phyloP scores from a whole-genome alignment of 2,797 vertebrate genomes.

The Miichthys miiuy region DNA sequence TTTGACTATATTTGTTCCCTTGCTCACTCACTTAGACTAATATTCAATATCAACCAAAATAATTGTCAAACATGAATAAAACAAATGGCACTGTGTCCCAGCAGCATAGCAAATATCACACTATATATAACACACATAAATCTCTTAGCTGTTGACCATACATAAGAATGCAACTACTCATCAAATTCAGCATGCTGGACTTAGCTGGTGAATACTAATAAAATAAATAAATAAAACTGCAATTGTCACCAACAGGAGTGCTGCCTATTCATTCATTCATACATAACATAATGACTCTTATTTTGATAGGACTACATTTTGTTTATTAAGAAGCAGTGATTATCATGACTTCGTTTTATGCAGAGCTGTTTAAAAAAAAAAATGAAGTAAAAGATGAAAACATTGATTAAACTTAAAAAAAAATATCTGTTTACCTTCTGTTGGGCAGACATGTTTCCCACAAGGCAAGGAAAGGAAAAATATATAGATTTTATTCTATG shows the following conservation, averaged over 20 bases:
- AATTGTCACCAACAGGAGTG: slow-evolving; percentile 9
- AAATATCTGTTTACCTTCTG: slow-evolving; percentile 4
- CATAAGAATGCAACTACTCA: slow-evolving; percentile 25
- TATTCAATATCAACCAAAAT: slow-evolving; percentile 22
- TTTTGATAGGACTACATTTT: slow-evolving; percentile 9
- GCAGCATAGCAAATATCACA: slow-evolving; percentile 32
- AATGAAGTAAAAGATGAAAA: background rate
- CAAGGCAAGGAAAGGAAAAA: background rate
- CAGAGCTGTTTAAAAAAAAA: background rate
- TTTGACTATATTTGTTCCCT: slow-evolving; percentile 29
- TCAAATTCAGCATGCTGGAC: background rate
- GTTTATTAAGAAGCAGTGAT: slow-evolving; percentile 9
- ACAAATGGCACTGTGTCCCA: slow-evolving; percentile 24
- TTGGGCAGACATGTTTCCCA: background rate
- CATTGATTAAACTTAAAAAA: background rate
- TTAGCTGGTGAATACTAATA: slow-evolving; percentile 10
- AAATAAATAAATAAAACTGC: slow-evolving; percentile 1
- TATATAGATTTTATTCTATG: background rate
- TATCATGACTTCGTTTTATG: slow-evolving; percentile 15
- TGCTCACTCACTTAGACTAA: slow-evolving; percentile 44
- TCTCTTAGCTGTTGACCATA: slow-evolving; percentile 18
- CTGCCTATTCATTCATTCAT: background rate
- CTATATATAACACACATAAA: background rate
- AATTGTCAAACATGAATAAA: slow-evolving; percentile 46
- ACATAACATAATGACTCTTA: background rate